Evolutionary conservation across 2,113 vertebrate genomes (phyloP), one percentile per base, ranked within the genome.

Genomic region (Gymnogyps californianus): DNA sequence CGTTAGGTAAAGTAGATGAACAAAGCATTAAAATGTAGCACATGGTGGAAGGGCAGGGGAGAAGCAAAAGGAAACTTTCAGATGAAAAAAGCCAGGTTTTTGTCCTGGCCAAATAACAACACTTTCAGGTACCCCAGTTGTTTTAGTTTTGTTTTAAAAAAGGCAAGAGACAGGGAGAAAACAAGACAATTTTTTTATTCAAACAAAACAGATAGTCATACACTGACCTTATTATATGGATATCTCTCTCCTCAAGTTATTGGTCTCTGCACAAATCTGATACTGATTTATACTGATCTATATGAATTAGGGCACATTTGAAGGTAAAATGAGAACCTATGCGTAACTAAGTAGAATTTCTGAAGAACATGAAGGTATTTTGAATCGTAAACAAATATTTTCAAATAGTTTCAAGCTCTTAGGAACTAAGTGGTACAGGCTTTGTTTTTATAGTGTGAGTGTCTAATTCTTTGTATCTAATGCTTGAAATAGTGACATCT

Each of bases 21-120:
- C 12, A 87, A 75, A 62, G 42, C 13, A 67, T 57, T 52, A 54
- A 83, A 82, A 78, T 10, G 1, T 57, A 86, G 19, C 15, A 80
- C 9, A 5, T 22, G 22, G 12, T 5, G 6, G 13, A 10, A 25
- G 3, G 28, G 3, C 1, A 34, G 6, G 6, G 16, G 6, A 6
- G 19, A 66, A 86, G 22, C 6, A 84, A 77, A 58, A 77, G 3
- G 5, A 88, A 17, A 61, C 31, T 87, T 81, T 92, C 28, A 58
- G 20, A 42, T 22, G 2, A 9, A 62, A 92, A 44, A 69, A 46
- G 10, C 2, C n/a, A 54, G 2, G 26, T 59, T 13, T 54, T 66
- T 71, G 13, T 75, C 38, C 44, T 70, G 9, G 9, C 8, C 17
- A 58, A 89, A 38, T 15, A 44, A 61, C 13, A 69, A 21, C 1